Evolutionary conservation across 2,797 vertebrate genomes (phyloP), one percentile per base, ranked within the genome.

Genomic region (Fistularia tabacaria): DNA sequence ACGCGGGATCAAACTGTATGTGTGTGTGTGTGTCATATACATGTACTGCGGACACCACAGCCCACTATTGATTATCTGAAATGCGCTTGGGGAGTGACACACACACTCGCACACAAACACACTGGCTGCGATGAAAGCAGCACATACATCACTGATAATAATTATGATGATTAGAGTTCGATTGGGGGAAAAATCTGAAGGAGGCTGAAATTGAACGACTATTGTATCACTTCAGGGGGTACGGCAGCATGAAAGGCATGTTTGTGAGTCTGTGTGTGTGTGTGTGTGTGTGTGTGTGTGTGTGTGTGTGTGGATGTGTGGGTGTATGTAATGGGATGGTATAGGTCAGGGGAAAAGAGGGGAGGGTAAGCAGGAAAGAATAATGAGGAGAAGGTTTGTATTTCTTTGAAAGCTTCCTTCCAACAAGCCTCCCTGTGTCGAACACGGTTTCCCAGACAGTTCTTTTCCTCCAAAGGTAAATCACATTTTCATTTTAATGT

Each of bases 111-210:
- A 47, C 46, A 37, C 46, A 58, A 42, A 61, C 44, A 44, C 38
- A 39, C 46, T 40, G 59, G 47, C 53, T 59, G 50, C 51, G 53
- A 59, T 38, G 14, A 52, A 41, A 38, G 46, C 59, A 44, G 50
- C 12, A 51, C 43, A 66, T 74, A 64, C 71, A 80, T 85, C 74
- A 52, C 51, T 57, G 51, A 69, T 62, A 71, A 77, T 80, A 76
- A 69, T 77, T 66, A 54, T 62, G 54, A 71, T 64, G 49, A 81
- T 79, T 73, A 46, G 15, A 52, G 41, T 45, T 70, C 1, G 9
- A 62, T 14, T 6, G 36, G 13, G 1, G 7, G 13, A 53, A 50
- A 14, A 48, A 64, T 14, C 46, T 15, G 51, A 51, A 0, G 51
- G 36, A 14, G 25, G 36, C 3, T 62, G 52, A 64, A 64, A 69